A percentile compares a stretch with the other conserved stretches of the same genome.
Conservation (phyloP, 2,888 invertebrate genomes). For the Drosophila robusta region DNA sequence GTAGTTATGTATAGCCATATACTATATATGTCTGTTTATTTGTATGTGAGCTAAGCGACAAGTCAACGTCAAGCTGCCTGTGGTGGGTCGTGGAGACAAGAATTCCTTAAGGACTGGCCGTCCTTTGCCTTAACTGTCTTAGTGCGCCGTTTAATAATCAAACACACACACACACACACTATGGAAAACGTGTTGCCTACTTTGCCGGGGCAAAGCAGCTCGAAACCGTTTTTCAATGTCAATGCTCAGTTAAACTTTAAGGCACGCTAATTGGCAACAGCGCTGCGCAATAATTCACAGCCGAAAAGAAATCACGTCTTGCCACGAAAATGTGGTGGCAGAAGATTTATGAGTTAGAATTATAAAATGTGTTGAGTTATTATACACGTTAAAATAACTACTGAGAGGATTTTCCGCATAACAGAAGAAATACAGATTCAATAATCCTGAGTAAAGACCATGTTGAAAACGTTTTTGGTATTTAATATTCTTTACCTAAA, state of each 20-base stretch:
- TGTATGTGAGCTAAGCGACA: constrained; percentile 17
- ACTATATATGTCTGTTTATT: background rate
- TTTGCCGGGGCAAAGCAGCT: constrained; percentile 10
- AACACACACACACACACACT: constrained; percentile 4
- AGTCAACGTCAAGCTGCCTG: constrained; percentile 66
- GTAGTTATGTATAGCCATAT: background rate
- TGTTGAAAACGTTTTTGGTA: too few relatives aligned
- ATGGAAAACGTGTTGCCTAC: constrained; percentile 32
- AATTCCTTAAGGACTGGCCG: constrained; percentile 13
- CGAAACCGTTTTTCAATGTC: constrained; percentile 57
- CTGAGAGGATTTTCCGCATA: background rate
- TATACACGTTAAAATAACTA: background rate
- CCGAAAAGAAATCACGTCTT: constrained; percentile 24
- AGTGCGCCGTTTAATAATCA: constrained; percentile 47
- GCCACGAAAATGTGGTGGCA: constrained; percentile 1
- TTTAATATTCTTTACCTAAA: too few relatives aligned
- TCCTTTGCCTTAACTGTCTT: constrained; percentile 20
- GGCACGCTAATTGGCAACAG: constrained; percentile 58
- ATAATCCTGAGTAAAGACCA: too few relatives aligned
- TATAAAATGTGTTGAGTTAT: constrained; percentile 20
- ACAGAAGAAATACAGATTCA: background rate
- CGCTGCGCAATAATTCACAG: constrained; percentile 37
- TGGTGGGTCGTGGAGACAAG: constrained; percentile 27
- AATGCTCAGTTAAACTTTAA: constrained; percentile 43
- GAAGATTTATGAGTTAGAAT: constrained; percentile 2